Percentiles rank a stretch among this genome's conserved stretches.
Evolutionary conservation across 2,113 vertebrate species (phyloP).

Genomic region (Haplochromis vanheusdeni): DNA sequence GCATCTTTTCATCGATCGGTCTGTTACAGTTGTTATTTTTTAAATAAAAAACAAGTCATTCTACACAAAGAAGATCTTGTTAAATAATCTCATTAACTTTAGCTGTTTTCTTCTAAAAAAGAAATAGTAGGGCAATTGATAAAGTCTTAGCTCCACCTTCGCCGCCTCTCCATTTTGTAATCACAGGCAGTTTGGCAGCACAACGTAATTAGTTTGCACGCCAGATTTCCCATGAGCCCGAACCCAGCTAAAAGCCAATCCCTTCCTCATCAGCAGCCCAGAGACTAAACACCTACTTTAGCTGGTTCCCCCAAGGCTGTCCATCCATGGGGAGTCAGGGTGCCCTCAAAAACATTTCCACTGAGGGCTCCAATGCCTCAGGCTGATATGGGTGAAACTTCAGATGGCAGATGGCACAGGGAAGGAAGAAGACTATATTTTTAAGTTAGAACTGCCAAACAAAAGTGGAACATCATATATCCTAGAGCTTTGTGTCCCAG

Average conservation of each 20-base stretch:
- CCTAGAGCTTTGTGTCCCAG: constrained; percentile 39
- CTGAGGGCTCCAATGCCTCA: constrained; percentile 56
- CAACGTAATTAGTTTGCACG: constrained; percentile 68
- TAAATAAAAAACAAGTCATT: constrained; percentile 1
- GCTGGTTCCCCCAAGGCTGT: constrained; percentile 64
- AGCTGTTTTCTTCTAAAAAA: constrained; percentile 40
- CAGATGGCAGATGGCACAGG: constrained; percentile 70
- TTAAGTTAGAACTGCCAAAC: constrained; percentile 62
- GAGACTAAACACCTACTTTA: constrained; percentile 76
- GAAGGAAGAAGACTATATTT: constrained; percentile 61
- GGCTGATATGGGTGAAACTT: constrained; percentile 68
- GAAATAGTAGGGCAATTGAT: constrained; percentile 63
- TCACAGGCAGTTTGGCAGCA: constrained; percentile 68
- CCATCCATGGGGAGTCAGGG: constrained; percentile 65
- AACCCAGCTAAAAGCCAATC: constrained; percentile 64
- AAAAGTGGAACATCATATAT: constrained; percentile 64
- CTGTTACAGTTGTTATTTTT: not conserved
- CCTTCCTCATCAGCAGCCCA: constrained; percentile 62
- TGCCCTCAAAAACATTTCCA: constrained; percentile 67
- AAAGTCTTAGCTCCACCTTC: constrained; percentile 62
- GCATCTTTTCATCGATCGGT: not conserved
- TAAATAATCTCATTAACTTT: constrained; percentile 54
- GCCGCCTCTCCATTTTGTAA: constrained; percentile 61
- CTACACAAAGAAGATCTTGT: constrained; percentile 33
- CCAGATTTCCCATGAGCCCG: constrained; percentile 74